Conservation (phyloP, 2,888 invertebrate species). For the Neoascia interrupta region DNA sequence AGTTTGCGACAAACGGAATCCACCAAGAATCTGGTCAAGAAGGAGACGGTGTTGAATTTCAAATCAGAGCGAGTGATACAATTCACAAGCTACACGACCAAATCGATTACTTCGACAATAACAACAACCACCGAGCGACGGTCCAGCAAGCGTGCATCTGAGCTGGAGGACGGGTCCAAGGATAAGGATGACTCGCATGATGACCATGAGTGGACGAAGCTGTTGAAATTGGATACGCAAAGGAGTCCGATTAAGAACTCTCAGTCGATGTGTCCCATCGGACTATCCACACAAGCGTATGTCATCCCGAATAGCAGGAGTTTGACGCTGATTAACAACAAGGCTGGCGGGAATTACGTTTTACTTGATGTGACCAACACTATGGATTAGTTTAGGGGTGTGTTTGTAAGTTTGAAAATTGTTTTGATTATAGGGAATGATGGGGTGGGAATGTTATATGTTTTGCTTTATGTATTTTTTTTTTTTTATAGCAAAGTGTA, state of each 20-base stretch:
- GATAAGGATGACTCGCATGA: constrained; percentile 58
- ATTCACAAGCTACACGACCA: constrained; percentile 59
- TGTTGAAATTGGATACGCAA: constrained; percentile 73
- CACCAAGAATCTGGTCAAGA: constrained; percentile 73
- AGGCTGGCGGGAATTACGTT: constrained; percentile 64
- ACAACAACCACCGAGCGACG: constrained; percentile 44
- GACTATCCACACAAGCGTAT: constrained; percentile 73
- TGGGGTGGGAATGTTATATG: too few species aligned
- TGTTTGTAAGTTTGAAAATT: background rate
- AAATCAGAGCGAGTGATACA: constrained; percentile 73
- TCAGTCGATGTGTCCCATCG: constrained; percentile 78
- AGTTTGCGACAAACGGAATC: constrained; percentile 75
- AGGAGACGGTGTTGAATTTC: constrained; percentile 75
- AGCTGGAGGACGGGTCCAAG: constrained; percentile 37
- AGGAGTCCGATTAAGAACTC: constrained; percentile 77
- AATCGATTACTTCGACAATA: constrained; percentile 61
- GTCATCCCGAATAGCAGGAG: constrained; percentile 78
- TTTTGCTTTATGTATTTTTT: constrained; percentile 5
- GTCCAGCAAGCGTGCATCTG: constrained; percentile 31
- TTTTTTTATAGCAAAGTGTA: background rate
- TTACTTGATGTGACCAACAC: constrained; percentile 75
- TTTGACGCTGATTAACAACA: constrained; percentile 76
- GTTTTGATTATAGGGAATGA: too few species aligned
- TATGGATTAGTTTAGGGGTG: constrained; percentile 28
- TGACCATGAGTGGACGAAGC: constrained; percentile 73